Base-by-base conservation (phyloP, 2,113 vertebrate genomes). In the Poecilia latipinna region DNA sequence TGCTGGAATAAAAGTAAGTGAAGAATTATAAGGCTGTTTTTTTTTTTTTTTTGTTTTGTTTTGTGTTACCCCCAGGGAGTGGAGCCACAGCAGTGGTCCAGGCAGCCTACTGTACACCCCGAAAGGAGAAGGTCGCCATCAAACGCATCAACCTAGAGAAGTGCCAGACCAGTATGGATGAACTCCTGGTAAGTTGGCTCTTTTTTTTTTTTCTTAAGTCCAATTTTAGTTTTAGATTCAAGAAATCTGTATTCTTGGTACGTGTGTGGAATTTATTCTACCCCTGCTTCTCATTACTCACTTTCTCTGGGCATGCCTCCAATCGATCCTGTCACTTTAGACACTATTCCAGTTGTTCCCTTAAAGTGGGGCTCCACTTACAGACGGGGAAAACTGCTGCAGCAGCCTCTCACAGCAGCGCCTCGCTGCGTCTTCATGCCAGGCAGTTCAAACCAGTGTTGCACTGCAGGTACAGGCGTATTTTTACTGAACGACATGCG, bases 111-210 rank as follows among this genome's bases (percentile, higher is more conserved):
- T 98, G 97, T 64, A 3, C 65, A 74, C 97, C 97, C 0, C 97
- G 97, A 91, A 98, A 97, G 90, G 97, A 98, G 91, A 97, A 95
- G 88, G 97, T 98, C 91, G 97, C 97, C 0, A 98, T 98, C 84
- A 98, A 98, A 84, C 94, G 97, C 44, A 98, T 98, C 90, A 98
- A 98, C 80, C 94, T 98, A 1, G 97, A 98, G 92, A 98, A 98
- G 89, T 98, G 97, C 92, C 97, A 98, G 84, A 98, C 97, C 0
- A 98, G 96, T 90, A 98, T 98, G 97, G 97, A 98, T 17, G 97
- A 98, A 74, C 97, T 98, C 72, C 90, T 98, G 96, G 97, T 98
- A 96, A 73, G 89, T 70, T 13, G 24, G n/a, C n/a, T 19, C 44
- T 54, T 35, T 17, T 68, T 61, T 61, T 28, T 28, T 28, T 29